A percentile compares a stretch with the other conserved stretches of the same genome.
These are phyloP conservation scores for Torymus texanus DNA, from an alignment of 2,888 invertebrate species.

Conservation along the genomic window DNA sequence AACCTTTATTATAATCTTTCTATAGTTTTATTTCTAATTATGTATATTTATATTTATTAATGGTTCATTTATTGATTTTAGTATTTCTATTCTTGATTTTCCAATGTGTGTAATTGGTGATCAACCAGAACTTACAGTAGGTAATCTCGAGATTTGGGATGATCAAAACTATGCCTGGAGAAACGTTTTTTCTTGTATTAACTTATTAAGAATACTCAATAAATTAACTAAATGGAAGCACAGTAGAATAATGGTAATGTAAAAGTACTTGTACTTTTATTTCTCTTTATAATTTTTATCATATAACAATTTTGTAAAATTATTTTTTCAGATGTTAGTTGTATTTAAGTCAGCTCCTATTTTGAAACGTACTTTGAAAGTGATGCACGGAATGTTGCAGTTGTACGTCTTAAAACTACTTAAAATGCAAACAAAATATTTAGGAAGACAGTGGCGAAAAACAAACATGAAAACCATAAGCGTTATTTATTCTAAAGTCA, in stretches of 20 bases:
- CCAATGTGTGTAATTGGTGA: conserved; percentile 97
- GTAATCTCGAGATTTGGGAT: conserved; percentile 91
- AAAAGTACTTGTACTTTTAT: neutral
- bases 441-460: conserved; percentile 99
- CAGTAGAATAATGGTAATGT: conserved; percentile 91
- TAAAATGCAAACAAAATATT: conserved; percentile 99
- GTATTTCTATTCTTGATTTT: conserved; percentile 95
- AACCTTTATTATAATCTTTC: conserved; percentile 48
- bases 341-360: conserved; percentile 99
- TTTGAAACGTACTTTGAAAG: conserved; percentile 95
- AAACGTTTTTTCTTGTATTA: conserved; percentile 98
- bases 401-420: conserved; percentile 97
- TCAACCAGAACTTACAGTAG: conserved; percentile 93
- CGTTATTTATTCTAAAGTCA: conserved; percentile 97
- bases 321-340: conserved; percentile 86
- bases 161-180: conserved; percentile 95
- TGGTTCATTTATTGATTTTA: conserved; percentile 66
- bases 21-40: conserved; percentile 25
- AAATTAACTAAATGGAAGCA: conserved; percentile 99
- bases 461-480: conserved; percentile 99
- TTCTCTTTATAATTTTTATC: conserved; percentile 8
- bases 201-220: conserved; percentile 95
- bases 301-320: neutral
- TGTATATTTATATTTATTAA: conserved; percentile 28
- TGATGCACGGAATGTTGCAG: conserved; percentile 97